A percentile compares a stretch with the other conserved stretches of the same genome.
These are phyloP conservation scores for Sericinus montela DNA, from an alignment of 2,888 invertebrate species.

Conservation along the genomic window DNA sequence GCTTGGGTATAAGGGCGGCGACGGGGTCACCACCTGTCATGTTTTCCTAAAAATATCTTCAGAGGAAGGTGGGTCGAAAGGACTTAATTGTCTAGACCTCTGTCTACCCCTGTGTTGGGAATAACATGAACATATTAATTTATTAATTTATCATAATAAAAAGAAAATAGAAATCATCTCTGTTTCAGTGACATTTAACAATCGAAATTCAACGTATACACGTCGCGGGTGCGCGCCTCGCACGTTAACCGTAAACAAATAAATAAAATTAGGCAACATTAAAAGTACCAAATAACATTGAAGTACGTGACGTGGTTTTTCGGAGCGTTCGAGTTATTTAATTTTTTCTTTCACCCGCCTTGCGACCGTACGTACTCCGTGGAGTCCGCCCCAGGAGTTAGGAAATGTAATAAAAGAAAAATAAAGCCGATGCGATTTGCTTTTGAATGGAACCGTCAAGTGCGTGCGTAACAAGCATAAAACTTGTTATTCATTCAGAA, in stretches of 20 bases:
- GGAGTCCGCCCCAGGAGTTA: not conserved
- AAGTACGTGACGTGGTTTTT: slow-evolving; percentile 11
- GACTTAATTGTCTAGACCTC: no score
- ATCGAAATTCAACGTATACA: not conserved
- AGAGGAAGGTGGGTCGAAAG: no score
- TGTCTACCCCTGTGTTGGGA: no score
- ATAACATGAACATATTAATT: no score
- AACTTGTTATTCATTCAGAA: slow-evolving; percentile 10
- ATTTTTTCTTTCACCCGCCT: slow-evolving; percentile 6
- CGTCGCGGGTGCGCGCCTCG: not conserved
- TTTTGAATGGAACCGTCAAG: slow-evolving; percentile 7
- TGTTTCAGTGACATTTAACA: no score
- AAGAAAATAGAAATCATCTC: no score
- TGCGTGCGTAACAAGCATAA: slow-evolving; percentile 12
- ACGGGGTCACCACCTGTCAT: no score
- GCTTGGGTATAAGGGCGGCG: no score
- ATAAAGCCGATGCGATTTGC: slow-evolving; percentile 12
- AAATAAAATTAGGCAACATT: slow-evolving; percentile 5
- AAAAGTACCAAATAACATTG: slow-evolving; percentile 8
- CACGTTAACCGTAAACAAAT: slow-evolving; percentile 5
- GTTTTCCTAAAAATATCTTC: no score
- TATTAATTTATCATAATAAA: no score
- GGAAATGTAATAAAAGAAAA: slow-evolving; percentile 11
- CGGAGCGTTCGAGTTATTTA: slow-evolving; percentile 13
- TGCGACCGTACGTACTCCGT: not conserved